Evolutionary conservation across 2,113 vertebrate species (phyloP), one percentile per base, ranked within the genome.

Genomic region (Oncorhynchus nerka): DNA sequence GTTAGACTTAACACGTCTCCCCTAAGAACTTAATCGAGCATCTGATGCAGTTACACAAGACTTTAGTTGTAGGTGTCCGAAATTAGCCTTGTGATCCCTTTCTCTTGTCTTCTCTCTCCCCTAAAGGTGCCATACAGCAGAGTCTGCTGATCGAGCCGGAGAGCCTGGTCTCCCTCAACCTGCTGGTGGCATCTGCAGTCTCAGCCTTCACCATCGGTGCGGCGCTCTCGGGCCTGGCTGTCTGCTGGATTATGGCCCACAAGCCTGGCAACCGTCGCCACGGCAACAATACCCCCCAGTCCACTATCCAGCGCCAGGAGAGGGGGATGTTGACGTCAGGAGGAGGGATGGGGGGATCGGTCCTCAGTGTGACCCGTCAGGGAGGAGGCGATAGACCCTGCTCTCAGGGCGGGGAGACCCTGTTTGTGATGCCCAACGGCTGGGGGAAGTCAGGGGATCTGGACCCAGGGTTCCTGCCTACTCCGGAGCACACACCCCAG

Each of bases 161-260:
- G 3, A 96, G 96, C 74, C 82, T 99, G 88, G 97, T 99, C 22
- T 98, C 97, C 0, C 94, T 99, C 84, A 98, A 97, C 83, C 92
- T 99, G n/a, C 90, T 99, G 59, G 97, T 99, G 75, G 95, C 96
- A 0, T 98, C 96, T 28, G 97, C 97, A 0, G 96, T 99, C 2
- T 97, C 97, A 0, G 97, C 97, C 3, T 99, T 99, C 75, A 96
- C 96, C 88, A 97, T 97, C 45, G 97, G 97, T 45, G 97, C 97
- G 1, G 95, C 95, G 71, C 95, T 99, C 79, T 99, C 97, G 0
- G 97, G 97, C 61, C 95, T 99, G 72, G 96, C 95, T 12, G 97
- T 99, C 64, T 98, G 97, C 89, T 98, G 97, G 95, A 96, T 97
- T 85, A 95, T 98, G 91, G 95, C 96, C 11, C 96, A 96, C 86